Base-by-base conservation (phyloP, 2,113 vertebrate species). In the Lophotis ruficrista region DNA sequence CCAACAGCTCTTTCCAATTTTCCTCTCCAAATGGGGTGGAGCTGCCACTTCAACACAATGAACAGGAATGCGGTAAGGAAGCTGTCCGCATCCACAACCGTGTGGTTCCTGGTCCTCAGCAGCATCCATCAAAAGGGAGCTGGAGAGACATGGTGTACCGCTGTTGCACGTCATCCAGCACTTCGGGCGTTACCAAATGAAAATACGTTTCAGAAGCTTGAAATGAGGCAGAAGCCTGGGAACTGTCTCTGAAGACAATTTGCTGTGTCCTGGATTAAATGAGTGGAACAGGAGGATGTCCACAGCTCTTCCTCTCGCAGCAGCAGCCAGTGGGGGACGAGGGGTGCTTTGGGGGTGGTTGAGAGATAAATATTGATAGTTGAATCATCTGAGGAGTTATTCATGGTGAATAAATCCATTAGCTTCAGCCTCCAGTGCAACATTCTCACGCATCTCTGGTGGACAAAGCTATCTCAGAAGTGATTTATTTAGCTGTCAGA, bases 41-140 rank as follows among this genome's bases (percentile, higher is more conserved):
- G 57, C 35, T 77, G n/a, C 57, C 38, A 69, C 30, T 93, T 97
- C 41, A 86, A 24, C 30, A 13, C 85, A 94, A 54, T 22, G 47
- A 79, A 80, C 30, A 91, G 66, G 91, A 65, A 65, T 58, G 78
- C 82, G 80, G 83, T 69, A 68, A 91, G 80, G 75, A 92, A 92
- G 50, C 71, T 82, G 64, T 41, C 38, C 54, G 68, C 45, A 82
- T 22, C 70, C 86, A 24, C 27, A 89, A 73, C 76, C 15, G 12
- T 93, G 53, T 86, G 45, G 53, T 48, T 85, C n/a, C 31, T 57
- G 33, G 69, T 92, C 56, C 51, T 92, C 81, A 68, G 58, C 58
- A 83, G 50, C 84, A 87, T 96, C 76, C 33, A 33, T 89, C 80
- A 88, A 73, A 87, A 69, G 51, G 83, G 75, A 92, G 71, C 64